Evolutionary conservation across 2,797 vertebrate genomes (phyloP).

Genomic region (Pseudochirops corinnae): DNA sequence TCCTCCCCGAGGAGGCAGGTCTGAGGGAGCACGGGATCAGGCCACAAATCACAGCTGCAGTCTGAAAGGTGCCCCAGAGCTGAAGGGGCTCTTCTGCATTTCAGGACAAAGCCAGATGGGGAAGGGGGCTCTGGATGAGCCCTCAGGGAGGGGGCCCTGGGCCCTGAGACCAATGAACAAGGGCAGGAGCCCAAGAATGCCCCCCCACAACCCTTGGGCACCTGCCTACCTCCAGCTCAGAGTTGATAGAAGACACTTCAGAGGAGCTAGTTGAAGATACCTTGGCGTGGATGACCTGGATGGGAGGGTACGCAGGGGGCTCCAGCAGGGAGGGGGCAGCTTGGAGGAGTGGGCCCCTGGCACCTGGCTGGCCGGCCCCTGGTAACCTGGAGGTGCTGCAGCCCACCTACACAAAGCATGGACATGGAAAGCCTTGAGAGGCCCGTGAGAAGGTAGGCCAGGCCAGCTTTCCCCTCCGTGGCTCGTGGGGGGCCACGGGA

Average conservation of each 20-base stretch:
- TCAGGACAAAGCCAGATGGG: neutral
- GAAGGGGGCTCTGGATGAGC: neutral
- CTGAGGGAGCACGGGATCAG: too few relatives aligned
- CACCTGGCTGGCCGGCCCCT: slow-evolving; percentile 81
- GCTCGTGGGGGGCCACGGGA: neutral
- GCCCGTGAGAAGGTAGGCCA: neutral
- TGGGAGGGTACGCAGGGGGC: slow-evolving; percentile 71
- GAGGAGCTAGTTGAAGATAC: slow-evolving; percentile 84
- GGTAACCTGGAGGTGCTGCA: slow-evolving; percentile 82
- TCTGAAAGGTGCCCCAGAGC: neutral
- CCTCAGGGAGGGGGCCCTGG: neutral
- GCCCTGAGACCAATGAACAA: neutral
- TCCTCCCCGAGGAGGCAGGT: too few relatives aligned
- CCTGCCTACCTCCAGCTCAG: slow-evolving; percentile 90
- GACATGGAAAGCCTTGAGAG: neutral
- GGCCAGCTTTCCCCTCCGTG: neutral
- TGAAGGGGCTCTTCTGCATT: neutral
- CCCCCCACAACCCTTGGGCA: neutral
- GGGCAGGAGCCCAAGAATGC: neutral
- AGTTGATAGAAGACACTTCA: slow-evolving; percentile 86
- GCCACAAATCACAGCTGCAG: too few relatives aligned
- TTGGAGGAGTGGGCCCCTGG: slow-evolving; percentile 53
- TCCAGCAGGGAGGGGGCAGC: slow-evolving; percentile 45
- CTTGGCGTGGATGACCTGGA: slow-evolving; percentile 82
- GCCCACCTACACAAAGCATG: slow-evolving; percentile 76